These are phyloP conservation scores for Molanna angustata DNA, from an alignment of 2,888 invertebrate genomes.

Conservation along the genomic window DNA sequence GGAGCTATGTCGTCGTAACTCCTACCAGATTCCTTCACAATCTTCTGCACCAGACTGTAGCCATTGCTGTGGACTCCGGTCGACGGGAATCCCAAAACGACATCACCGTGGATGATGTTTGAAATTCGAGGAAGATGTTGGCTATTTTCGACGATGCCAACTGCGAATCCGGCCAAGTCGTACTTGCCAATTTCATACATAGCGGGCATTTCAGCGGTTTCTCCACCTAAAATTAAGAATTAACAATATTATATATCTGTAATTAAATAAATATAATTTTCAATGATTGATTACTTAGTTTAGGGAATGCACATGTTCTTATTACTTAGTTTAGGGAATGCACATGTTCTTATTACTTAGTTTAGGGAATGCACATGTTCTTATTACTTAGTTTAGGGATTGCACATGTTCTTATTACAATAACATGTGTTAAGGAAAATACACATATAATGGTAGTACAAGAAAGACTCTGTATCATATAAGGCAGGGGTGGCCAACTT, in stretches of 20 bases:
- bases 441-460: no score
- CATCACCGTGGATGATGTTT: constrained; percentile 70
- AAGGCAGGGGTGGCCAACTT: no score
- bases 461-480: no score
- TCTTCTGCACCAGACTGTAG: constrained; percentile 82
- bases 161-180: constrained; percentile 94
- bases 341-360: no score
- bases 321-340: no score
- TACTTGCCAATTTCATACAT: constrained; percentile 87
- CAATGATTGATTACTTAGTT: no score
- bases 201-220: constrained; percentile 97
- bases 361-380: no score
- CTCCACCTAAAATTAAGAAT: constrained; percentile 63
- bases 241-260: background rate
- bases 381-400: no score
- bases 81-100: constrained; percentile 83
- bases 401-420: no score
- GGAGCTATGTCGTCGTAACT: constrained; percentile 56
- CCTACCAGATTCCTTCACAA: constrained; percentile 65
- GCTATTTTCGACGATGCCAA: constrained; percentile 83
- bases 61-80: constrained; percentile 95
- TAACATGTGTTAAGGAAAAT: no score
- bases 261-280: no score
- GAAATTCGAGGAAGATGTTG: constrained; percentile 65
- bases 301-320: no score